Evolutionary conservation across 2,888 invertebrate genomes (phyloP).

Genomic region (Uloborus plumipes): DNA sequence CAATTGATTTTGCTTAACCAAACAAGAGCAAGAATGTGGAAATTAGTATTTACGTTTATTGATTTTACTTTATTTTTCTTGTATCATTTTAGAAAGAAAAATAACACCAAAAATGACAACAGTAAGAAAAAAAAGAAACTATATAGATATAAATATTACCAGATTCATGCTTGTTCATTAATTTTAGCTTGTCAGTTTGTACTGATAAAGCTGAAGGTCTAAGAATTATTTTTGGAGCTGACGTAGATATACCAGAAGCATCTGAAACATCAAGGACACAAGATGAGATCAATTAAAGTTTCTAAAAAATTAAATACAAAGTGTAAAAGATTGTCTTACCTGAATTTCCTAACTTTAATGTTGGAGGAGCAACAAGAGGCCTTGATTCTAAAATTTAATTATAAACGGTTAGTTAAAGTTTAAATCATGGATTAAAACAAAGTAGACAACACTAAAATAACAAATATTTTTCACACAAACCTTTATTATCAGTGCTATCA

Average conservation of each 20-base stretch:
- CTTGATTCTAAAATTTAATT: conserved; percentile 54
- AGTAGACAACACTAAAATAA: background rate
- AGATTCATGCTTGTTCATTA: conserved; percentile 39
- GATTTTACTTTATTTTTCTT: too few relatives aligned
- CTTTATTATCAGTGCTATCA: conserved; percentile 66
- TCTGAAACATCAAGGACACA: background rate
- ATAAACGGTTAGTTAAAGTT: background rate
- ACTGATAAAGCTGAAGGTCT: conserved; percentile 59
- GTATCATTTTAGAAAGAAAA: too few relatives aligned
- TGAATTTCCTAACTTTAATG: conserved; percentile 46
- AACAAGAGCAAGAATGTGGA: too few relatives aligned
- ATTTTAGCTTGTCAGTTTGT: conserved; percentile 62
- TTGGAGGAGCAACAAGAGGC: conserved; percentile 65
- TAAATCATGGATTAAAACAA: background rate
- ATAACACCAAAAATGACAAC: background rate
- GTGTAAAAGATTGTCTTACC: conserved; percentile 13
- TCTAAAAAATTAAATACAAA: background rate
- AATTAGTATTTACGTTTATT: too few relatives aligned
- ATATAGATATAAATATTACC: conserved; percentile 12
- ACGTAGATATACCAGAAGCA: conserved; percentile 6
- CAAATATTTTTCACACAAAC: conserved; percentile 25
- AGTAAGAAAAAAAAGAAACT: background rate
- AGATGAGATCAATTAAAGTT: background rate
- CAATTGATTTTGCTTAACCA: too few relatives aligned
- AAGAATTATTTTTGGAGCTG: conserved; percentile 55